Evolutionary conservation across 1,140 invertebrate species (phyloP).

Genomic region (Musca domestica): DNA sequence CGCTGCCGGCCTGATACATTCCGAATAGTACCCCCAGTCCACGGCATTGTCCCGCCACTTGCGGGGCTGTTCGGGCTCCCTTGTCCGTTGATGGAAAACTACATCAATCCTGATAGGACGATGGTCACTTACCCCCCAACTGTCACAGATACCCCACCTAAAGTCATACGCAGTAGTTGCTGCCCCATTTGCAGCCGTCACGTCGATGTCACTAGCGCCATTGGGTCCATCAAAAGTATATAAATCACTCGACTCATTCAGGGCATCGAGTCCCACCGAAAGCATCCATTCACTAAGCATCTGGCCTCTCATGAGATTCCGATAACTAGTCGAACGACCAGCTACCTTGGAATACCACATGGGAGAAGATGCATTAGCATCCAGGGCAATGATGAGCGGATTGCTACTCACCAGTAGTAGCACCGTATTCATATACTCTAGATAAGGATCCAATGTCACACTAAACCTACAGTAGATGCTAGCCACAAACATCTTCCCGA

Average conservation of each 20-base stretch:
- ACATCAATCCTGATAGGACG: background rate
- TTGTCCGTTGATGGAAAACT: background rate
- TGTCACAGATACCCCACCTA: slow-evolving; percentile 10
- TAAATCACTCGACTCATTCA: slow-evolving; percentile 23
- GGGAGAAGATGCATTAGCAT: background rate
- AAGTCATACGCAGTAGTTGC: slow-evolving; percentile 10
- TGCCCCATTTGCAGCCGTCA: slow-evolving; percentile 24
- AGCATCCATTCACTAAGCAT: background rate
- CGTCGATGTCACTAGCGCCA: background rate
- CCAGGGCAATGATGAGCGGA: background rate
- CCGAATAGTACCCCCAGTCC: background rate
- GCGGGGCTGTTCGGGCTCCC: too few species aligned
- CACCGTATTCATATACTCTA: background rate
- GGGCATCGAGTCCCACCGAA: background rate
- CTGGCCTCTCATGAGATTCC: background rate
- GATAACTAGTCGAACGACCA: background rate
- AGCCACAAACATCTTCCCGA: background rate
- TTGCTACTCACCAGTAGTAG: background rate
- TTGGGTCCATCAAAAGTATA: slow-evolving; percentile 15
- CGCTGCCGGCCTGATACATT: background rate
- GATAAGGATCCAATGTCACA: background rate
- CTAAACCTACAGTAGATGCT: background rate
- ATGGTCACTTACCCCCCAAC: slow-evolving; percentile 12
- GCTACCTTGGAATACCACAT: too few species aligned
- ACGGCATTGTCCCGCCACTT: background rate